Evolutionary conservation across 2,888 invertebrate species (phyloP).

Genomic region (Scaptomyza parva): DNA sequence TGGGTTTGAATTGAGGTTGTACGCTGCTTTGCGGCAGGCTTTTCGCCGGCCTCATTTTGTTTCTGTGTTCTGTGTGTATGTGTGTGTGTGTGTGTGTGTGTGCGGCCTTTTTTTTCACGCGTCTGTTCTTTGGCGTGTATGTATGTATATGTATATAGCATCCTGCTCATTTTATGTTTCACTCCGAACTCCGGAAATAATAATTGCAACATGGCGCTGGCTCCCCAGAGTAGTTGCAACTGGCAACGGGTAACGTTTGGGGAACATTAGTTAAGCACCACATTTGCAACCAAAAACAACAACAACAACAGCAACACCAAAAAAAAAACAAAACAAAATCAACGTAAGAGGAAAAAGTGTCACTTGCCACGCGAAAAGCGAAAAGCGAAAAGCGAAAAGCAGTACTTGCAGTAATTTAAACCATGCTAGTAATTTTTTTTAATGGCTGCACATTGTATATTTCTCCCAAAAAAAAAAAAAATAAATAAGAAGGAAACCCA

Average conservation of each 20-base stretch:
- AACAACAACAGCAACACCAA: neutral
- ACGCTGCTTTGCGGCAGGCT: slow-evolving; percentile 20
- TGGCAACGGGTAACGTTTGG: slow-evolving; percentile 18
- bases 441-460: neutral
- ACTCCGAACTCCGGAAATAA: slow-evolving; percentile 74
- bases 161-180: slow-evolving; percentile 78
- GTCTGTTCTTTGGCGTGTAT: slow-evolving; percentile 41
- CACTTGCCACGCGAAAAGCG: slow-evolving; percentile 4
- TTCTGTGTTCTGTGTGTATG: neutral
- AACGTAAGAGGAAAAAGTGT: neutral
- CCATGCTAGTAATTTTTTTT: slow-evolving; percentile 9
- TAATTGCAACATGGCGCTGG: slow-evolving; percentile 75
- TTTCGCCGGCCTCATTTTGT: slow-evolving; percentile 17
- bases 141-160: slow-evolving; percentile 44
- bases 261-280: slow-evolving; percentile 62
- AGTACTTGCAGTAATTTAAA: slow-evolving; percentile 4
- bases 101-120: slow-evolving; percentile 37
- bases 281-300: slow-evolving; percentile 9
- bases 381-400: neutral
- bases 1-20: slow-evolving; percentile 45
- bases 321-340: too few species aligned
- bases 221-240: slow-evolving; percentile 41
- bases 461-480: neutral
- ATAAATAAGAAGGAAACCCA: neutral
- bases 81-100: neutral